phyloP scores from a whole-genome alignment of 2,888 invertebrate genomes.

The Drosophila borborema region DNA sequence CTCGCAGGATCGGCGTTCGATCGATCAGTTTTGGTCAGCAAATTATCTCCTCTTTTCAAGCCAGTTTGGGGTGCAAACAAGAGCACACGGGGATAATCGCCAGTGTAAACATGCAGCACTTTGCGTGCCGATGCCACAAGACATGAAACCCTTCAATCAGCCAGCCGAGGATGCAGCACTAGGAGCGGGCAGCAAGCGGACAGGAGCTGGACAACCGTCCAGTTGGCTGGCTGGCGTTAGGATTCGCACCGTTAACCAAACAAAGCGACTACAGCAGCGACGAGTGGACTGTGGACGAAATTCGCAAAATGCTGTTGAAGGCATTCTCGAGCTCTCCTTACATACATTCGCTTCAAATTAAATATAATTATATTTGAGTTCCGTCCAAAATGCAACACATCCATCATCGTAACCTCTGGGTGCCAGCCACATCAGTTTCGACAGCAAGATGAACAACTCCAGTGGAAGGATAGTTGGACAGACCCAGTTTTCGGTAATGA shows the following conservation, averaged over 20 bases:
- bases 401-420: slow-evolving; percentile 40
- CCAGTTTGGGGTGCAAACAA: slow-evolving; percentile 50
- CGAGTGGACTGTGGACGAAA: not conserved
- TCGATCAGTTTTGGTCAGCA: slow-evolving; percentile 68
- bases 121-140: slow-evolving; percentile 75
- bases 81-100: slow-evolving; percentile 67
- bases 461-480: slow-evolving; percentile 10
- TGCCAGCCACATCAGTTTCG: slow-evolving; percentile 24
- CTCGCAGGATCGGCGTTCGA: slow-evolving; percentile 65
- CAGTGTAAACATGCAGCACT: slow-evolving; percentile 76
- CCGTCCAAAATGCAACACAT: slow-evolving; percentile 53
- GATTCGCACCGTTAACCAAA: slow-evolving; percentile 78
- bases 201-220: slow-evolving; percentile 41
- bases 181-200: slow-evolving; percentile 7
- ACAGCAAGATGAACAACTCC: not conserved
- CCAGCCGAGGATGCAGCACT: slow-evolving; percentile 10
- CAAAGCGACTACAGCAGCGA: slow-evolving; percentile 43
- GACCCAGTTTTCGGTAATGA: slow-evolving; percentile 26
- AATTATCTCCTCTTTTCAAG: slow-evolving; percentile 80
- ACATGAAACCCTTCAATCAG: slow-evolving; percentile 72
- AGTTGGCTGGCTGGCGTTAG: slow-evolving; percentile 59
- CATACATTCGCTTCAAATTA: slow-evolving; percentile 75
- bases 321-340: slow-evolving; percentile 48
- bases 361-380: slow-evolving; percentile 69
- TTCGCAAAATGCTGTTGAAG: slow-evolving; percentile 51